Base-by-base conservation (phyloP, 2,113 vertebrate species). In the Cephalopholis sonnerati region DNA sequence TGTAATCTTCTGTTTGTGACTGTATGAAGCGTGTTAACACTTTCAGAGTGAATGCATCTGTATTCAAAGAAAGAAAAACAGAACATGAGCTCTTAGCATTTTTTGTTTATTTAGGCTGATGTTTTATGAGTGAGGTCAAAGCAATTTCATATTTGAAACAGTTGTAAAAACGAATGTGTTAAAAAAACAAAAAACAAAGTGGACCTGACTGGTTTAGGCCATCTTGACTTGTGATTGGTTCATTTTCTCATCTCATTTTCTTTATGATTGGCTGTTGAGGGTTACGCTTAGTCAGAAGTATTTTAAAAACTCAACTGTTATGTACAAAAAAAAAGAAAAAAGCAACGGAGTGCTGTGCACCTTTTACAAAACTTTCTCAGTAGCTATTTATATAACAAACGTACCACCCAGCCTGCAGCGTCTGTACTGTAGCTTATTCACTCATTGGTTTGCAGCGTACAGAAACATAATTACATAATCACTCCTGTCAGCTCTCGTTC, bases 171-270 rank as follows among this genome's bases (percentile, higher is more conserved):
- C 8, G 78, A 59, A 61, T 50, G 24, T 24, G 63, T 2, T n/a
- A 72, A 44, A n/a, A n/a, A n/a, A n/a, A n/a, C n/a, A n/a, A n/a
- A n/a, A 36, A 36, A 36, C 32, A 36, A 55, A 79, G 59, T 80
- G 76, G 86, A 71, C 89, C 87, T 90, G 86, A 90, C 91, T 84
- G 81, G 87, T 90, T 91, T 92, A 74, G 92, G 90, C 54, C 81
- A 82, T 91, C 67, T 72, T 68, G 53, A 77, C 67, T 24, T 71
- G 58, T 76, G 80, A 83, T 89, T 84, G 82, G 87, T 84, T 74
- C 65, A 68, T 87, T 84, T 62, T 4, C 44, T 77, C 74, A 62
- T 80, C 83, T 87, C 50, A 24, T 81, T 63, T 79, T 53, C 68
- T 81, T 81, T 77, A 1, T 61, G 64, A 89, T 92, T 85, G 78